phyloP scores from a whole-genome alignment of 2,888 invertebrate species.

The Subacronicta megacephala region DNA sequence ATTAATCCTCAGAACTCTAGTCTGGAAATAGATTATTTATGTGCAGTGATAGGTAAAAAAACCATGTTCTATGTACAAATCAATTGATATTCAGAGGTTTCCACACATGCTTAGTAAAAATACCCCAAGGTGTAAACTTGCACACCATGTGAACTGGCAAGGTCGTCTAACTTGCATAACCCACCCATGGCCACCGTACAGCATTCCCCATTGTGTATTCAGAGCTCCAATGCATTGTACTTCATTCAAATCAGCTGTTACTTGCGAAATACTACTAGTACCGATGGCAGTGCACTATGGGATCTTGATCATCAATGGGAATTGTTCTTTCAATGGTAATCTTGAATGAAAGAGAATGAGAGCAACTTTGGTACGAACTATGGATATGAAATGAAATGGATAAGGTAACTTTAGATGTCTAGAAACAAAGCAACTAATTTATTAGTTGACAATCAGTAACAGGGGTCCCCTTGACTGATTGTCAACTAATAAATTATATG shows the following conservation, averaged over 20 bases:
- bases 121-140: not conserved
- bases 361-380: too few species aligned
- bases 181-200: slow-evolving; percentile 47
- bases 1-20: too few species aligned
- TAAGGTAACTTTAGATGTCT: too few species aligned
- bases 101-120: too few species aligned
- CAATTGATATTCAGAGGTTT: not conserved
- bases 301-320: slow-evolving; percentile 13
- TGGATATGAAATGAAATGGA: too few species aligned
- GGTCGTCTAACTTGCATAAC: slow-evolving; percentile 43
- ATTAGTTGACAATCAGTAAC: too few species aligned
- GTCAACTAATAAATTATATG: too few species aligned
- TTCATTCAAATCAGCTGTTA: slow-evolving; percentile 59
- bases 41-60: too few species aligned
- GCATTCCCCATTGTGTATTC: slow-evolving; percentile 56
- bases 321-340: slow-evolving; percentile 5
- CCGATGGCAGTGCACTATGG: slow-evolving; percentile 22
- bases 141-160: slow-evolving; percentile 26
- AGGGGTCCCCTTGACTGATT: too few species aligned
- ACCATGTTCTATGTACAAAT: slow-evolving; percentile 23
- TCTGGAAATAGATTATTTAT: too few species aligned
- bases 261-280: slow-evolving; percentile 43
- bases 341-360: slow-evolving; percentile 5
- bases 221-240: slow-evolving; percentile 33
- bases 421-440: too few species aligned